phyloP scores from a whole-genome alignment of 2,797 vertebrate genomes.

The Caiman crocodilus region DNA sequence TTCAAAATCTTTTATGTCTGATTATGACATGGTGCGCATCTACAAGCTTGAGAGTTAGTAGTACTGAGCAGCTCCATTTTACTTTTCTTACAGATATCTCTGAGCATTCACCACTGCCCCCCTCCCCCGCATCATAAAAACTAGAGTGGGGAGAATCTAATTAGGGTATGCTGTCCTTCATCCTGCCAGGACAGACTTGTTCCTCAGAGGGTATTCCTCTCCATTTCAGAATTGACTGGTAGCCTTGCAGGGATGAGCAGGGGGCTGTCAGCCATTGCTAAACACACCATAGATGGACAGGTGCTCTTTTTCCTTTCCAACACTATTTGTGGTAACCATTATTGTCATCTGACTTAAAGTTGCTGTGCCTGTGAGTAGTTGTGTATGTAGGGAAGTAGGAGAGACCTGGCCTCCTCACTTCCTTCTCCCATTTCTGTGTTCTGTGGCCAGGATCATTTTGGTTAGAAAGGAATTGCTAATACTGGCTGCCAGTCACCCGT shows the following conservation, averaged over 20 bases:
- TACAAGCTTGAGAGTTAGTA: background rate
- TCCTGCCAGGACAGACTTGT: background rate
- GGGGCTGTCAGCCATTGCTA: background rate
- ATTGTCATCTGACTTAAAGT: background rate
- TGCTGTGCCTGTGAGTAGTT: background rate
- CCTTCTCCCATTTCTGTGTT: background rate
- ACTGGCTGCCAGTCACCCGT: background rate
- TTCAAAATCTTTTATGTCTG: background rate
- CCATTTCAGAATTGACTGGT: background rate
- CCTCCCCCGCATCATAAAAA: background rate
- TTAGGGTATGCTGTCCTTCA: background rate
- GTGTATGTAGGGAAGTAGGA: background rate
- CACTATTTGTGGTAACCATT: accelerated
- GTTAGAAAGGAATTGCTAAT: background rate
- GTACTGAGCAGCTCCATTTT: background rate
- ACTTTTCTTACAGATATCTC: background rate
- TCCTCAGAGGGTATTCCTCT: background rate
- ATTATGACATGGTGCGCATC: background rate
- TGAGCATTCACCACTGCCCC: too few species aligned
- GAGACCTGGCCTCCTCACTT: background rate
- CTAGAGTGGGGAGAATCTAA: background rate
- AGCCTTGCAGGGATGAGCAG: background rate
- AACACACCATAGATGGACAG: background rate
- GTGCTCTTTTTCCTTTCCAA: background rate
- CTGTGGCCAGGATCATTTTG: too few species aligned